Percentiles rank a stretch among this genome's conserved stretches.
phyloP scores from a whole-genome alignment of 1,140 invertebrate genomes.

The Pseudobourletiella spinata region DNA sequence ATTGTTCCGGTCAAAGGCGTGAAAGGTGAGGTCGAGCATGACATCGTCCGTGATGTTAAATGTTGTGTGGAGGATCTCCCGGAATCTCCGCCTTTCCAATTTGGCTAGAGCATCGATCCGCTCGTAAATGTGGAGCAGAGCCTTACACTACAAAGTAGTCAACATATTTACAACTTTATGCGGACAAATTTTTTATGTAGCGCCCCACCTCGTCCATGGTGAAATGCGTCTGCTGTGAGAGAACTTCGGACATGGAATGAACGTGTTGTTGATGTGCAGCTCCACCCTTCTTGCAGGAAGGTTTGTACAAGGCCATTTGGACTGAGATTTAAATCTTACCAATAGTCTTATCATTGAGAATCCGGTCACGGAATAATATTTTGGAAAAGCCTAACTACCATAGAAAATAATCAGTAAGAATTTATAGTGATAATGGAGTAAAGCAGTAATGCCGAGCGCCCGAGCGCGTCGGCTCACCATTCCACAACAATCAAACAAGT shows the following conservation, averaged over 20 bases:
- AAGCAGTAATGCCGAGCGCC: no score
- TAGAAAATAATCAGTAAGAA: no score
- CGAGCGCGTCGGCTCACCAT: no score
- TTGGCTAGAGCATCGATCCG: slow-evolving; percentile 46
- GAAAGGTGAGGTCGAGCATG: slow-evolving; percentile 75
- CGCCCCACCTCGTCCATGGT: neutral
- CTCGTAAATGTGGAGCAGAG: slow-evolving; percentile 23
- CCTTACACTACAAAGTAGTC: slow-evolving; percentile 15
- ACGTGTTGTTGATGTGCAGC: neutral
- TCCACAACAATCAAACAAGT: no score
- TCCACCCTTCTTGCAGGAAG: no score
- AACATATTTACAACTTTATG: neutral
- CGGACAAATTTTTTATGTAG: neutral
- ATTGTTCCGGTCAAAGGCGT: slow-evolving; percentile 70
- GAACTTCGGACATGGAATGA: neutral
- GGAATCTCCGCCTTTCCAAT: slow-evolving; percentile 69
- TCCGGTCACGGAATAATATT: no score
- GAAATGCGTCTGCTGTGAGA: neutral
- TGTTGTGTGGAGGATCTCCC: slow-evolving; percentile 74
- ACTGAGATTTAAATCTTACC: no score
- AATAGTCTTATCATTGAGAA: no score
- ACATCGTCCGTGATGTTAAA: slow-evolving; percentile 82
- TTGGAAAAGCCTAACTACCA: no score
- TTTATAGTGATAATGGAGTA: no score
- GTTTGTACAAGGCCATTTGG: no score